Conservation (phyloP, 2,888 invertebrate genomes). For the Celastrina argiolus region DNA sequence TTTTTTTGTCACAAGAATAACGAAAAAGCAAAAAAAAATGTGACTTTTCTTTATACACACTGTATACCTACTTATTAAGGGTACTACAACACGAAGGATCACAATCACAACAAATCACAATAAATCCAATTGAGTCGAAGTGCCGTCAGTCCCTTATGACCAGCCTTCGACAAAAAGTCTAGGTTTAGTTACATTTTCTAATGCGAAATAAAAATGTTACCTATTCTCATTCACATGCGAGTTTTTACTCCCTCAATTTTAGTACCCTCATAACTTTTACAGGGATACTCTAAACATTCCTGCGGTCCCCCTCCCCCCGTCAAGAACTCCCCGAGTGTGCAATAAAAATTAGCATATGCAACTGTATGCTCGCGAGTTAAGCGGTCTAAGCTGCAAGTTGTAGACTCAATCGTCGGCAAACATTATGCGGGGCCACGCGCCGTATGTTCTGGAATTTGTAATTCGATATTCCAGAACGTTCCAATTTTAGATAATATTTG, state of each 20-base stretch:
- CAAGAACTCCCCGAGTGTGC: slow-evolving; percentile 15
- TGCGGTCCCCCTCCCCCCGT: neutral
- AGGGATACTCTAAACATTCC: slow-evolving; percentile 3
- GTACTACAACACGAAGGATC: too few species aligned
- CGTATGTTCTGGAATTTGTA: slow-evolving; percentile 25
- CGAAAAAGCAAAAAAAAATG: too few species aligned
- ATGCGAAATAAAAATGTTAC: neutral
- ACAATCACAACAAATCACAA: too few species aligned
- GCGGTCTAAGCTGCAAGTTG: slow-evolving; percentile 14
- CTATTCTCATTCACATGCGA: neutral
- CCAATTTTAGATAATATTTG: neutral
- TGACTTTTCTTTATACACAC: too few species aligned
- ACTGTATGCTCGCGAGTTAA: slow-evolving; percentile 12
- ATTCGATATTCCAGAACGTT: slow-evolving; percentile 18
- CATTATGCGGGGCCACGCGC: slow-evolving; percentile 35
- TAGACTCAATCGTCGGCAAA: slow-evolving; percentile 28
- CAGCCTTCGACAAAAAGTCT: too few species aligned
- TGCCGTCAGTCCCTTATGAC: too few species aligned
- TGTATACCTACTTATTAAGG: too few species aligned
- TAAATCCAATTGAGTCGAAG: too few species aligned
- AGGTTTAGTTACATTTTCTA: too few species aligned
- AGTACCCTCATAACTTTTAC: neutral
- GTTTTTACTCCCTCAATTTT: neutral
- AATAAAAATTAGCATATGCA: slow-evolving; percentile 22
- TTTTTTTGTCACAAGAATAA: too few species aligned